Evolutionary conservation across 2,888 invertebrate genomes (phyloP), one percentile per base, ranked within the genome.

Genomic region (Hypena proboscidalis): DNA sequence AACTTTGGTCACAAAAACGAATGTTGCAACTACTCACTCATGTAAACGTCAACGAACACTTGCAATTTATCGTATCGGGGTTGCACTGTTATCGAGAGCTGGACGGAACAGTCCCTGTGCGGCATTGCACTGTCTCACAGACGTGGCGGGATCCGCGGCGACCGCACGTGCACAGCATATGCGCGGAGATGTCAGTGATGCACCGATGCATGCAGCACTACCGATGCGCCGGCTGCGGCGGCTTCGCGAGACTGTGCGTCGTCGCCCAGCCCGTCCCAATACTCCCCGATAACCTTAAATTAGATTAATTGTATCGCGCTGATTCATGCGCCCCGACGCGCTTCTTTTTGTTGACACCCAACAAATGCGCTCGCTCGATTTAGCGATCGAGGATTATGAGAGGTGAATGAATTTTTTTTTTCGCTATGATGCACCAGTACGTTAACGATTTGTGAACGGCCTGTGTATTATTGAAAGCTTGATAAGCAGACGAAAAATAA

Each of bases 261-360:
- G 88, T 65, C 85, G 70, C 62, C 61, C 63, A 67, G 68, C 82
- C 77, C 75, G 77, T 73, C 77, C 80, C 75, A 72, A 78, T 74
- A 85, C 85, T 81, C 83, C 84, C 80, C 87, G 84, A 86, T 87
- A 87, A 85, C 84, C 88, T 80, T 85, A 88, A 89, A 89, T 90
- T 90, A 90, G 90, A 90, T 88, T 90, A 85, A 90, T 90, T 85
- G 87, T 86, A 89, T 81, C 84, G 77, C 74, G 85, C 80, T 90
- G 90, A 90, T 86, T 90, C 90, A 90, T 78, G 72, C 81, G 70
- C 80, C 76, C 75, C 77, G 71, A 73, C 74, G 78, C 73, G 74
- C 68, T 77, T 75, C 70, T 75, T 74, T 73, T 76, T 84, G 82
- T 82, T 85, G 86, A 86, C 88, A 85, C 74, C 71, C 71, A 75